Conservation (phyloP, 2,797 vertebrate genomes). For the Anolis apletophallus region DNA sequence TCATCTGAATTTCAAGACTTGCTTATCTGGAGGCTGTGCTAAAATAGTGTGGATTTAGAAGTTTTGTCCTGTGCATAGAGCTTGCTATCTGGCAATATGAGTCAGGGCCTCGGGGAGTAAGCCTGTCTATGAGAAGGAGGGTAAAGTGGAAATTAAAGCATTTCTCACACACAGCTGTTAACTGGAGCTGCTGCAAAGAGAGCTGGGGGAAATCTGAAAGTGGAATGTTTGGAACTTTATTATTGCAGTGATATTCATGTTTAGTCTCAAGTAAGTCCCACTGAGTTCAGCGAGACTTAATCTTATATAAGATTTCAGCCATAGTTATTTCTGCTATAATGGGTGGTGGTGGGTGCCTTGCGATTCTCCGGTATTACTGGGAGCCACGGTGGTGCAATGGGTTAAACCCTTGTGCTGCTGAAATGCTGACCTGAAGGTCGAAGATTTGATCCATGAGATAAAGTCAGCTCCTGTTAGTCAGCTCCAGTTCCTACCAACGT, state of each 20-base stretch:
- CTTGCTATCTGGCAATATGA: not conserved
- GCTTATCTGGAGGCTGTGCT: not conserved
- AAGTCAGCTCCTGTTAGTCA: no score
- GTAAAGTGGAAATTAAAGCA: not conserved
- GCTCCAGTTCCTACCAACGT: no score
- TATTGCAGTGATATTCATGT: not conserved
- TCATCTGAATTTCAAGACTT: constrained; percentile 8
- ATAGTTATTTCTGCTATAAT: not conserved
- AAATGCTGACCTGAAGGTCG: no score
- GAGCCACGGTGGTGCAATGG: no score
- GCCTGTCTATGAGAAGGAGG: not conserved
- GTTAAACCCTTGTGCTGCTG: no score
- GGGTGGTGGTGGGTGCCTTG: not conserved
- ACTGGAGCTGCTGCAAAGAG: no score
- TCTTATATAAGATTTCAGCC: not conserved
- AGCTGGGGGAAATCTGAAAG: not conserved
- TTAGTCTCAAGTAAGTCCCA: no score
- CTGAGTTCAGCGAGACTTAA: no score
- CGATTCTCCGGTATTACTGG: no score
- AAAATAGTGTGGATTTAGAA: not conserved
- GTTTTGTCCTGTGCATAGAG: not conserved
- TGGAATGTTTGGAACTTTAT: not conserved
- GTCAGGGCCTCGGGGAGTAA: not conserved
- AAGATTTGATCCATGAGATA: no score
- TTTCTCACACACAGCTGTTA: not conserved